Percentiles rank a stretch among this genome's conserved stretches.
Evolutionary conservation across 2,888 invertebrate genomes (phyloP).

Genomic region (Lepidochrysops patricia): DNA sequence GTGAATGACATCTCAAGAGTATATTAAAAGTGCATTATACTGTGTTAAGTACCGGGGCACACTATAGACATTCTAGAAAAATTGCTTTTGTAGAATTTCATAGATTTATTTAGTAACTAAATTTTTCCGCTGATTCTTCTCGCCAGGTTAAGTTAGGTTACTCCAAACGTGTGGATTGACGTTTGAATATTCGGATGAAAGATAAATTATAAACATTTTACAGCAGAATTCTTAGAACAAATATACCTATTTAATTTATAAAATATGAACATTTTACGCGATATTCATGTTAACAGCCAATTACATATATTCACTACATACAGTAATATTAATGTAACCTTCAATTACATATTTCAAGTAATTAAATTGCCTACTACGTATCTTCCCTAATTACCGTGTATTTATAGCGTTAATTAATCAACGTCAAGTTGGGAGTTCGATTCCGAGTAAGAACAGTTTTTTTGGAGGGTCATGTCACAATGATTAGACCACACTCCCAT

Average conservation of each 20-base stretch:
- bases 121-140: too few species aligned
- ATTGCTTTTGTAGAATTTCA: too few species aligned
- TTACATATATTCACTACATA: neutral
- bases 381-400: neutral
- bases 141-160: too few species aligned
- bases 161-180: too few species aligned
- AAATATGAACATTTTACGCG: neutral
- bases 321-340: neutral
- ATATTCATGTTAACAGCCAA: neutral
- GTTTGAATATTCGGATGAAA: too few species aligned
- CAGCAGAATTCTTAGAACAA: too few species aligned
- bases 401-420: neutral
- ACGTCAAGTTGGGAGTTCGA: neutral
- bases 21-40: conserved; percentile 57
- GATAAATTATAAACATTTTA: too few species aligned
- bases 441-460: neutral
- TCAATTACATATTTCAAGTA: neutral
- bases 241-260: too few species aligned
- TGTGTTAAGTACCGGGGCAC: conserved; percentile 35
- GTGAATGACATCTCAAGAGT: conserved; percentile 42
- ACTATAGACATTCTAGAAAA: neutral
- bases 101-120: too few species aligned
- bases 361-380: neutral
- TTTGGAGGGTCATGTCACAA: conserved; percentile 30
- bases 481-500: conserved; percentile 26